Evolutionary conservation across 1,140 invertebrate species (phyloP).

Genomic region (Neodiprion lecontei): DNA sequence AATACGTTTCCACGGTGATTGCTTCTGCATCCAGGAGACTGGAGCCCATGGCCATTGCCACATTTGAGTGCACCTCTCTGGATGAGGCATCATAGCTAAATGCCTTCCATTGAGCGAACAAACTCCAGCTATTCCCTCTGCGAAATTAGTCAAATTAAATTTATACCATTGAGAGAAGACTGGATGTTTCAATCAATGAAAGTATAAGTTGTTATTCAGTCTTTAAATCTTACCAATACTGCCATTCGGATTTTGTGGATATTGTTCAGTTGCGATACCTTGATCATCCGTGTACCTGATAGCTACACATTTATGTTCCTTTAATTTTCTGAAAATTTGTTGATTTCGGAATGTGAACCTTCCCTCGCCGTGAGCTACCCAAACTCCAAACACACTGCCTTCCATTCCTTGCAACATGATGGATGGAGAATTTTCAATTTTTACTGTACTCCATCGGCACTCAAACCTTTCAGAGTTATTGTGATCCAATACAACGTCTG

Average conservation of each 20-base stretch:
- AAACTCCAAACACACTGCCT: slow-evolving; percentile 85
- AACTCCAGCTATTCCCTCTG: slow-evolving; percentile 84
- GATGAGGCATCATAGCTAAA: slow-evolving; percentile 98
- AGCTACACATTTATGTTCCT: slow-evolving; percentile 71
- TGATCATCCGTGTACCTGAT: slow-evolving; percentile 86
- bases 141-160: slow-evolving; percentile 23
- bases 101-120: slow-evolving; percentile 91
- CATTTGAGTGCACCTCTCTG: slow-evolving; percentile 84
- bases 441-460: slow-evolving; percentile 88
- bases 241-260: slow-evolving; percentile 96
- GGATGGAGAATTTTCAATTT: slow-evolving; percentile 73
- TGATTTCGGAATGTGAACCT: slow-evolving; percentile 68
- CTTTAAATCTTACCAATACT: slow-evolving; percentile 66
- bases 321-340: slow-evolving; percentile 65
- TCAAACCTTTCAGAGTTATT: slow-evolving; percentile 92
- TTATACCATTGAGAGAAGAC: slow-evolving; percentile 11
- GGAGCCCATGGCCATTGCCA: slow-evolving; percentile 88
- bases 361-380: slow-evolving; percentile 98
- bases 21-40: slow-evolving; percentile 58
- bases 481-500: slow-evolving; percentile 80
- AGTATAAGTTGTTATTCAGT: not conserved
- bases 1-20: slow-evolving; percentile 90
- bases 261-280: slow-evolving; percentile 76
- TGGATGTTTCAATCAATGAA: slow-evolving; percentile 13
- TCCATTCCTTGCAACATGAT: slow-evolving; percentile 92